Evolutionary conservation across 2,888 invertebrate species (phyloP).

Genomic region (Acronicta aceris): DNA sequence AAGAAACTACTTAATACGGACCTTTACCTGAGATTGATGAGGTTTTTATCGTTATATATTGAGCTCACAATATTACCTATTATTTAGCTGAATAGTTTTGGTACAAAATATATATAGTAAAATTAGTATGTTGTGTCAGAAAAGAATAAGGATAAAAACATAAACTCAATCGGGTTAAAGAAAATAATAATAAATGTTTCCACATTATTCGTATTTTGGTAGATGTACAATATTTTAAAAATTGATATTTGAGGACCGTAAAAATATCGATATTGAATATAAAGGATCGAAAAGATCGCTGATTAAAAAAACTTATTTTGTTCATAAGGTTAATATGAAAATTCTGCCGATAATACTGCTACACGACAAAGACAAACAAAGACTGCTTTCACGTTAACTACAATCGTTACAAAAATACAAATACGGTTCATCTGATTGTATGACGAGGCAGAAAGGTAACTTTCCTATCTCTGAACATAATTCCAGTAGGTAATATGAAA

Average conservation of each 20-base stretch:
- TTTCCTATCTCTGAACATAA: slow-evolving; percentile 10
- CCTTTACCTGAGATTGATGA: slow-evolving; percentile 32
- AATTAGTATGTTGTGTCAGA: too few species aligned
- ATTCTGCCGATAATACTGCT: not conserved
- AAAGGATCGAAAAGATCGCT: not conserved
- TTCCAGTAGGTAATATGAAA: slow-evolving; percentile 6
- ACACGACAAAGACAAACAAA: not conserved
- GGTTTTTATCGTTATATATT: slow-evolving; percentile 14
- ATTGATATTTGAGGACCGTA: too few species aligned
- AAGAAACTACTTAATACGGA: slow-evolving; percentile 24
- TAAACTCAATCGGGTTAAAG: too few species aligned
- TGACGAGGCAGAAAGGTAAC: slow-evolving; percentile 1
- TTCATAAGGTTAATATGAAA: not conserved
- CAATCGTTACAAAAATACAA: not conserved
- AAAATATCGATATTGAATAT: too few species aligned
- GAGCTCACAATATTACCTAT: not conserved
- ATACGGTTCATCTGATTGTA: slow-evolving; percentile 8
- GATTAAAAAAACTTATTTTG: not conserved
- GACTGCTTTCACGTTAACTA: not conserved
- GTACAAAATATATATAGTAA: too few species aligned
- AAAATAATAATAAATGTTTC: too few species aligned
- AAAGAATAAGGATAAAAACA: too few species aligned
- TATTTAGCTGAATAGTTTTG: not conserved
- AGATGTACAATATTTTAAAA: too few species aligned
- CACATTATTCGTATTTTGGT: too few species aligned